Conservation (phyloP, 1,140 invertebrate genomes). For the Zaprionus africanus region DNA sequence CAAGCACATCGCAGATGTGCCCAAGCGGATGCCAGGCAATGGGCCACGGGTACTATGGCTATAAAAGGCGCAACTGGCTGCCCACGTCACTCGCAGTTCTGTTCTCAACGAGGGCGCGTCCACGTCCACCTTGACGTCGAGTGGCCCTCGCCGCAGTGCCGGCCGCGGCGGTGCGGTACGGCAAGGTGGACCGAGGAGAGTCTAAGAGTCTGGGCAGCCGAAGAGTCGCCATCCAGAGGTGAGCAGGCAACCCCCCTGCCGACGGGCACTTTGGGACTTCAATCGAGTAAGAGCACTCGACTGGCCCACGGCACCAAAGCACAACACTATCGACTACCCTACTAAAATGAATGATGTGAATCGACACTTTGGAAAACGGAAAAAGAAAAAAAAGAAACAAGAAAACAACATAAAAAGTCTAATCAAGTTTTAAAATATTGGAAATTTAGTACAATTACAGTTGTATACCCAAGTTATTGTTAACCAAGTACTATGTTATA, state of each 20-base stretch:
- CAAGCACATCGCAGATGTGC: slow-evolving; percentile 47
- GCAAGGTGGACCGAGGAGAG: not conserved
- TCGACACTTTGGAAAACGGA: slow-evolving; percentile 36
- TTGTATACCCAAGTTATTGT: slow-evolving; percentile 20
- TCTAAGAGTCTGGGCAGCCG: not conserved
- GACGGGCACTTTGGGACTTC: not conserved
- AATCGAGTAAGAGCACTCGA: slow-evolving; percentile 2
- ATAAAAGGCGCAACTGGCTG: slow-evolving; percentile 53
- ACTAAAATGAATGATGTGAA: slow-evolving; percentile 63
- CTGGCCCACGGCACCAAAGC: not conserved
- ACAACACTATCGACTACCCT: slow-evolving; percentile 52
- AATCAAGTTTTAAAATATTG: slow-evolving; percentile 1
- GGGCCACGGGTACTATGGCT: slow-evolving; percentile 15
- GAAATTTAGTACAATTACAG: slow-evolving; percentile 37
- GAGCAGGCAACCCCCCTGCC: not conserved
- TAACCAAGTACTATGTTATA: not conserved
- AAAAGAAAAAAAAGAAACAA: not conserved
- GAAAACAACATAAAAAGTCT: slow-evolving; percentile 15
- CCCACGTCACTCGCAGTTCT: slow-evolving; percentile 41
- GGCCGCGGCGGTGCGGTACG: not conserved
- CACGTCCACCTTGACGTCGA: not conserved
- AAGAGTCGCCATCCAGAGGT: not conserved
- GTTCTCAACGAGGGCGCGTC: slow-evolving; percentile 4
- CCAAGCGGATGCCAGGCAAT: slow-evolving; percentile 10
- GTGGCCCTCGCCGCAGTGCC: not conserved